A percentile compares a stretch with the other conserved stretches of the same genome.
These are phyloP conservation scores for Tachyglossus aculeatus DNA, from an alignment of 2,797 vertebrate genomes.

Conservation along the genomic window DNA sequence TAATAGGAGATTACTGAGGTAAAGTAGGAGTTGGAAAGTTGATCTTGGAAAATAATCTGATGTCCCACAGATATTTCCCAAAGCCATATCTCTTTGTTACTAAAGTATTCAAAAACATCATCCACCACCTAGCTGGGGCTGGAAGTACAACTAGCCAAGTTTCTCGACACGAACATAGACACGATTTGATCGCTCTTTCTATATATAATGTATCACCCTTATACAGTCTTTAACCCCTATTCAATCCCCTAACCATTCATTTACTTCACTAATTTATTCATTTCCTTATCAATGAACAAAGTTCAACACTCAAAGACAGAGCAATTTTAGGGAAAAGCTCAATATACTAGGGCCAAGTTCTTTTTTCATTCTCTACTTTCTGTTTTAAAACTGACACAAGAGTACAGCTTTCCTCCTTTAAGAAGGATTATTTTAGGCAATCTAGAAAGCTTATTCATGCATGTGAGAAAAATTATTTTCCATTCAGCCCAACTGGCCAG, in stretches of 20 bases:
- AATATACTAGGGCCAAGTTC: background rate
- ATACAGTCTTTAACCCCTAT: constrained; percentile 17
- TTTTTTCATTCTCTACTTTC: constrained; percentile 7
- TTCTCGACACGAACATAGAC: too few species aligned
- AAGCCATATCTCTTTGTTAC: too few species aligned
- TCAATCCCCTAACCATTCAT: constrained; percentile 36
- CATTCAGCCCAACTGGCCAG: constrained; percentile 52
- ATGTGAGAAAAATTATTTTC: constrained; percentile 29
- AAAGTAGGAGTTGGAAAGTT: too few species aligned
- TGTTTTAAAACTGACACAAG: constrained; percentile 35
- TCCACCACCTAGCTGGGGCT: too few species aligned
- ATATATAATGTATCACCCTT: too few species aligned
- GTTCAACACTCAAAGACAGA: background rate
- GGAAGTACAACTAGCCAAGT: too few species aligned
- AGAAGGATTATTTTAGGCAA: constrained; percentile 38
- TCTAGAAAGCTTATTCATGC: constrained; percentile 43
- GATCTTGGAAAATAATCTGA: too few species aligned
- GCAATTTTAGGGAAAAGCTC: background rate
- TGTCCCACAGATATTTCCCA: too few species aligned
- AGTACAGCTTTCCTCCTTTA: constrained; percentile 26
- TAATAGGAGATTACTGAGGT: too few species aligned
- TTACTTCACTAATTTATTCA: constrained; percentile 42
- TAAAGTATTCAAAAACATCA: too few species aligned
- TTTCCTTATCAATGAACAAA: constrained; percentile 39
- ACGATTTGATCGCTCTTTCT: too few species aligned